Evolutionary conservation across 1,140 invertebrate species (phyloP).

Genomic region (Drosophila mauritiana): DNA sequence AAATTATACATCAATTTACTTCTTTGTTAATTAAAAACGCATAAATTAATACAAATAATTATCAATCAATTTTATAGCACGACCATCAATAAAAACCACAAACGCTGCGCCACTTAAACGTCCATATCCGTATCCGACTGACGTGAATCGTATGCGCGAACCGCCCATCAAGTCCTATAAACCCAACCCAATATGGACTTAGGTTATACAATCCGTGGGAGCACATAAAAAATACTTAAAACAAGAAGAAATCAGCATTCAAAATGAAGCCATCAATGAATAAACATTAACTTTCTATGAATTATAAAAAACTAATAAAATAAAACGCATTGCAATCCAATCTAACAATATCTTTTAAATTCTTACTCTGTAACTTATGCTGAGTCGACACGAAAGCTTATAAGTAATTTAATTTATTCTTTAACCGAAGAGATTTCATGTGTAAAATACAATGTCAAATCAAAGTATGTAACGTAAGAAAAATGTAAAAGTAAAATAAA

Average conservation of each 20-base stretch:
- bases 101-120: slow-evolving; percentile 79
- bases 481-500: no score
- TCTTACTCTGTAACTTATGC: no score
- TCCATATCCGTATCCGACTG: slow-evolving; percentile 67
- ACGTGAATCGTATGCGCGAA: slow-evolving; percentile 80
- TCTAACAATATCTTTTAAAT: slow-evolving; percentile 16
- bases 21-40: slow-evolving; percentile 47
- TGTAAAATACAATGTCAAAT: neutral
- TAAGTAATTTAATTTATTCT: neutral
- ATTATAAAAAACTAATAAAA: slow-evolving; percentile 8
- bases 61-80: slow-evolving; percentile 78
- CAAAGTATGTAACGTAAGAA: neutral
- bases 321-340: slow-evolving; percentile 7
- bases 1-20: slow-evolving; percentile 25
- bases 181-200: slow-evolving; percentile 70
- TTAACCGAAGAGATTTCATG: neutral
- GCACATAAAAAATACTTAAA: slow-evolving; percentile 5
- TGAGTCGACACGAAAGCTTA: neutral
- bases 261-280: slow-evolving; percentile 26
- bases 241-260: slow-evolving; percentile 15
- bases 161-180: slow-evolving; percentile 77
- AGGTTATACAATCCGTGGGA: slow-evolving; percentile 22
- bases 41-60: slow-evolving; percentile 66
- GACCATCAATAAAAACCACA: slow-evolving; percentile 80
- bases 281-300: slow-evolving; percentile 20